Evolutionary conservation across 1,140 invertebrate genomes (phyloP), one percentile per base, ranked within the genome.

Genomic region (Chironomus striatipennis): DNA sequence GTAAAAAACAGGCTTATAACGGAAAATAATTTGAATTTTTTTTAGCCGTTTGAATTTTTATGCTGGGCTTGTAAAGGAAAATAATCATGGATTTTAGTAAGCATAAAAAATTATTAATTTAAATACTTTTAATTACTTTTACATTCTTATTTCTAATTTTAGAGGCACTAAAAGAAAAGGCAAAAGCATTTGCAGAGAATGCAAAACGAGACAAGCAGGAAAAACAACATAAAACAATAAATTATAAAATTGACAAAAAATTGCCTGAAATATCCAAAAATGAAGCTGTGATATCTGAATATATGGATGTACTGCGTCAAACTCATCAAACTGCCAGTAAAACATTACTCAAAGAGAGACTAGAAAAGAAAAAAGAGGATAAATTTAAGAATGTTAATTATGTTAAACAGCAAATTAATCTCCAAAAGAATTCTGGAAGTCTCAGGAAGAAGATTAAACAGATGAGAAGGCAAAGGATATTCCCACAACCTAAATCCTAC

Each of bases 31-130:
- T 67, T 67, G 24, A 34, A 34, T 34, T 2, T 17, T 70, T 21
- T 70, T 20, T 4, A 20, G 7, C 65, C 17, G 6, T 67, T n/a
- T 18, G 9, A n/a, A n/a, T n/a, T n/a, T n/a, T n/a, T n/a, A n/a
- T n/a, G n/a, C n/a, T n/a, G n/a, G n/a, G n/a, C 2, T 17, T 12
- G 15, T 67, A n/a, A 67, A 18, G n/a, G n/a, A n/a, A n/a, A n/a
- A n/a, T n/a, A n/a, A n/a, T n/a, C n/a, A 70, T 70, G 65, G 20
- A 70, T 70, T 70, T 70, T 20, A 70, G 65, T 70, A 12, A 70
- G 65, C 20, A 17, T n/a, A 34, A 1, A 34, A 34, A 34, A 34
- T 34, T 5, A 34, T 67, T 67, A 17, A 18, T 67, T 20, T 70
- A 20, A 20, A 20, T 70, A 8, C 20, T 70, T 15, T 57, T 12